Evolutionary conservation across 1,140 invertebrate genomes (phyloP), one percentile per base, ranked within the genome.

Genomic region (Caenorhabditis tropicalis): DNA sequence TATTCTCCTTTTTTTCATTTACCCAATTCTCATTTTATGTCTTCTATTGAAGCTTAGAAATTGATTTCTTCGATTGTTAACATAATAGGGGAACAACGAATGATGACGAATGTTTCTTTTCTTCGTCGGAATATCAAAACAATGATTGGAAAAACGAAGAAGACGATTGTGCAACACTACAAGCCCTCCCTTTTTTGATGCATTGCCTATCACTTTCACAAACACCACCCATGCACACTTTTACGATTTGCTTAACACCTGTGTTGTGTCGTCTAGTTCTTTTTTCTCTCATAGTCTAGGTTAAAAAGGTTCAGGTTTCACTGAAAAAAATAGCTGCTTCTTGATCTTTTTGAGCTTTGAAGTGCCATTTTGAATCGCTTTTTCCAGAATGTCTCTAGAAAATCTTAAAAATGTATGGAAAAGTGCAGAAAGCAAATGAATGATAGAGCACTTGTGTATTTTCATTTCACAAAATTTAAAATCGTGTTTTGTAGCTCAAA

Each of bases 241-340:
- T 74, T 74, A 74, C 65, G 65, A 74, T 74, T 74, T 24, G 65
- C 36, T 46, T 74, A 15, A 74, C 65, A 74, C 65, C 65, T 74
- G 65, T 43, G 36, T 74, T 74, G 36, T 74, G 65, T 39, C 31
- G 19, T 10, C 7, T 74, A 6, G 33, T 7, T 74, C 21, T 46
- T n/a, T 74, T 33, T 43, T n/a, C 24, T 21, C 21, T 74, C 43
- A 19, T 21, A 46, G 65, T 43, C 65, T 74, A 27, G 53, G 39
- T 43, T 43, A 6, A 5, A 43, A 43, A 5, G 39, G 49, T 51
- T 43, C 39, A 43, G 39, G 39, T 43, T 43, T 6, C 39, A 16
- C 43, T 46, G 43, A 46, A 7, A 46, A 16, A 46, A 46, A 46
- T 46, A 46, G 16, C 7, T 7, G 43, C 16, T 46, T 46, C 16